These are phyloP conservation scores for Sesia apiformis DNA, from an alignment of 2,888 invertebrate genomes.

Conservation along the genomic window DNA sequence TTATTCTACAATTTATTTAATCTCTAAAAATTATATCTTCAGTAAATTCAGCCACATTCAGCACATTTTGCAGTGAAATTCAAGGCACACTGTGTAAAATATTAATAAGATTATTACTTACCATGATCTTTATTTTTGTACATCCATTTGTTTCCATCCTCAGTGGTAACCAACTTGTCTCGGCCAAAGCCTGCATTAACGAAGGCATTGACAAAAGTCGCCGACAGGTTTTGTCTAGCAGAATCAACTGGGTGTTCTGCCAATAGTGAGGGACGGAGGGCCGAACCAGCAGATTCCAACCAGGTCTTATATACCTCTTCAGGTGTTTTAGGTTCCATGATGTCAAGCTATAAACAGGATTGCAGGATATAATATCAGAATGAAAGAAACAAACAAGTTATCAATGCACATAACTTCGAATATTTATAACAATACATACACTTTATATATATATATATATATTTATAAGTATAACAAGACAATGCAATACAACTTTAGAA, in stretches of 20 bases:
- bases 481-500: too few species aligned
- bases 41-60: too few species aligned
- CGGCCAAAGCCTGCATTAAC: conserved; percentile 98
- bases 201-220: conserved; percentile 98
- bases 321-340: conserved; percentile 98
- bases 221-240: conserved; percentile 95
- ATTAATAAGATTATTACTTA: conserved; percentile 13
- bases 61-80: too few species aligned
- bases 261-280: conserved; percentile 80
- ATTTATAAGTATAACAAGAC: too few species aligned
- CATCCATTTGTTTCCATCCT: conserved; percentile 89
- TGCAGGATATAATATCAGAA: background rate
- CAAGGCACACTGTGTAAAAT: too few species aligned
- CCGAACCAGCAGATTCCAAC: conserved; percentile 86
- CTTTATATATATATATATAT: too few species aligned
- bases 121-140: conserved; percentile 98
- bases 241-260: conserved; percentile 90
- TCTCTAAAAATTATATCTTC: too few species aligned
- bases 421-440: too few species aligned
- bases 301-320: conserved; percentile 99
- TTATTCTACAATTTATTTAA: too few species aligned
- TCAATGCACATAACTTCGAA: too few species aligned
- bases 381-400: too few species aligned
- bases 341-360: conserved; percentile 82
- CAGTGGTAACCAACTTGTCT: conserved; percentile 94